Base-by-base conservation (phyloP, 2,113 vertebrate genomes). In the Phycodurus eques region DNA sequence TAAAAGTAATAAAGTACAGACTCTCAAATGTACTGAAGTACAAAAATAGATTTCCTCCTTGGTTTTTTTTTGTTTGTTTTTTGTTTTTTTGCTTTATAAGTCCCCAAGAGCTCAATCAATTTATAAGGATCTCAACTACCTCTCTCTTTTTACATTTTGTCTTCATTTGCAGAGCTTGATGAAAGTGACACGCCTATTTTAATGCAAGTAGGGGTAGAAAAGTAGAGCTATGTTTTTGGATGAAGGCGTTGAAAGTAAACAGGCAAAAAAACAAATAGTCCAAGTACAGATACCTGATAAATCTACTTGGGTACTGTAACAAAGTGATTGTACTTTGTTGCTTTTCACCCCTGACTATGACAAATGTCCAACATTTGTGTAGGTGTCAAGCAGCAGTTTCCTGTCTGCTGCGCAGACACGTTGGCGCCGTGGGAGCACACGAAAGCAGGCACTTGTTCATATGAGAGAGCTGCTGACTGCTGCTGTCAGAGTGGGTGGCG, bases 351-450 rank as follows among this genome's bases (percentile, higher is more conserved):
- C 35, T 53, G 14, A 51, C 13, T 54, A 35, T 79, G 0, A 39
- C 49, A 14, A 60, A 61, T 19, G 8, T 66, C 6, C 5, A 62
- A 39, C 1, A 61, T 54, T 77, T 59, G 1, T 42, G 5, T 82
- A 99, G 98, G 98, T 98, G 49, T 99, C 98, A 42, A 98, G 97
- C 88, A 96, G 95, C 92, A 96, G 95, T 83, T 99, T 99, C 67
- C 94, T 99, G 74, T 93, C 96, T 33, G 97, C 96, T 3, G 98
- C 98, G 0, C 98, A 99, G 93, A 98, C 96, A 0, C 91, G 98
- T 39, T 99, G 98, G 98, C 91, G 95, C 13, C 92, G 97, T 11
- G 97, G 97, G 10, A 97, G 95, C 68, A 98, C 97, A 0, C 91
- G 98, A 54, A 98, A 96, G 35, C 98, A 99, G 80, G 98, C 98